Evolutionary conservation across 2,797 vertebrate genomes (phyloP), one percentile per base, ranked within the genome.

Genomic region (Gambusia yucatana): DNA sequence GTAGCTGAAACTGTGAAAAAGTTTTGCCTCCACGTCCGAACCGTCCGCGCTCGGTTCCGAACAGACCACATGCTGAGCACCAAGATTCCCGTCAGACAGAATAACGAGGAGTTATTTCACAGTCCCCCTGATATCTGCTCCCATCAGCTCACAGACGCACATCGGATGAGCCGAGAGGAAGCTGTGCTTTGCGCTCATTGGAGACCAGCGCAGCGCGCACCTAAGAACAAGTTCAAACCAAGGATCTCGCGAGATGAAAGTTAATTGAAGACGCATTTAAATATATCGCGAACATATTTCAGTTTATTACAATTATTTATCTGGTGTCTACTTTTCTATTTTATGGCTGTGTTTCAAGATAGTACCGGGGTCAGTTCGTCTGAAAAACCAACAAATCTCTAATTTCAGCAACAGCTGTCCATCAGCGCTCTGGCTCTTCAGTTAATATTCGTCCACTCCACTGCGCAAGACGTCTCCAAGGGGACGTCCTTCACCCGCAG

Each of bases 21-120:
- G 22, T 87, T 65, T 80, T 82, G 84, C 25, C 82, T 87, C 87
- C 91, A 91, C 1, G 72, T 69, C 63, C 88, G 81, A 13, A 88
- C 57, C 0, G 74, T 48, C 55, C 79, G 48, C 6, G 84, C 47
- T 8, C 91, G 88, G 83, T 81, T 87, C 80, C 89, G 85, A 65
- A 92, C 73, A 1, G 83, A 81, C 4, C 85, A 82, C 14, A 82
- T 69, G 50, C 77, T 63, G 6, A 76, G 22, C 36, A 76, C 88
- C 10, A 94, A 41, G 1, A 93, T 65, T 36, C 82, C 90, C 88
- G 94, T 61, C 74, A 7, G 61, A 48, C 28, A 52, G 59, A 8
- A 0, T 6, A 7, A 0, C 33, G 39, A 6, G 9, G 63, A 41
- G 50, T 43, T 33, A 33, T 33, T 33, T 33, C 52, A 30, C n/a